Conservation (phyloP, 2,113 vertebrate species). For the Sorex araneus region DNA sequence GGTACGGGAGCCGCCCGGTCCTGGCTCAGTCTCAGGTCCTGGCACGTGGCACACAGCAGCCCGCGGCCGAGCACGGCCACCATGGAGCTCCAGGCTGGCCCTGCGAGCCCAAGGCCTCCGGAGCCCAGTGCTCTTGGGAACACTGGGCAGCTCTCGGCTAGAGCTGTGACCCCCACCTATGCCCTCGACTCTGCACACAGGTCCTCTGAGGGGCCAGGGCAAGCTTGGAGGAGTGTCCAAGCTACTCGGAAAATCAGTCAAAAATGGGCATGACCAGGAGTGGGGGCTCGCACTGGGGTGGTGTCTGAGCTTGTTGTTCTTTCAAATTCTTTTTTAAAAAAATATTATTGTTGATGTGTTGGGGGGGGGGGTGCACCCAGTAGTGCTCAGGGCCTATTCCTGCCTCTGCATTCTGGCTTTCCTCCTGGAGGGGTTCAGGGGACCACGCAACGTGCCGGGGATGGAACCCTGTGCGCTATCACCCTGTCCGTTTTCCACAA, state of each 20-base stretch:
- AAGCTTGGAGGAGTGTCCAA: too few species aligned
- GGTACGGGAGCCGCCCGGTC: neutral
- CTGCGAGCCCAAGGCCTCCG: neutral
- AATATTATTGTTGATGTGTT: too few species aligned
- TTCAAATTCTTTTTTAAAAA: too few species aligned
- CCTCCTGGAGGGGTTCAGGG: too few species aligned
- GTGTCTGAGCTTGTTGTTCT: neutral
- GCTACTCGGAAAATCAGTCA: slow-evolving; percentile 13
- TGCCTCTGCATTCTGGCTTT: too few species aligned
- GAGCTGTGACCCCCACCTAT: neutral
- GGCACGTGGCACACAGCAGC: neutral
- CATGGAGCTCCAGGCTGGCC: slow-evolving; percentile 2
- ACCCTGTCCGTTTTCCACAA: neutral
- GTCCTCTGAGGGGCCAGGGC: neutral
- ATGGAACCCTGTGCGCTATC: too few species aligned
- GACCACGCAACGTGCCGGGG: too few species aligned
- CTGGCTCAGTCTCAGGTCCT: slow-evolving; percentile 36
- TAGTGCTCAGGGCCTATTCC: too few species aligned
- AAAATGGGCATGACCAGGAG: neutral
- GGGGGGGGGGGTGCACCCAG: too few species aligned
- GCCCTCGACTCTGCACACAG: neutral
- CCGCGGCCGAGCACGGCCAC: neutral
- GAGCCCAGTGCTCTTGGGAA: neutral
- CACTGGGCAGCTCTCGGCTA: neutral
- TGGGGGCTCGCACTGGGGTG: neutral